These are phyloP conservation scores for Channa striata DNA, from an alignment of 2,797 vertebrate species.

Conservation along the genomic window DNA sequence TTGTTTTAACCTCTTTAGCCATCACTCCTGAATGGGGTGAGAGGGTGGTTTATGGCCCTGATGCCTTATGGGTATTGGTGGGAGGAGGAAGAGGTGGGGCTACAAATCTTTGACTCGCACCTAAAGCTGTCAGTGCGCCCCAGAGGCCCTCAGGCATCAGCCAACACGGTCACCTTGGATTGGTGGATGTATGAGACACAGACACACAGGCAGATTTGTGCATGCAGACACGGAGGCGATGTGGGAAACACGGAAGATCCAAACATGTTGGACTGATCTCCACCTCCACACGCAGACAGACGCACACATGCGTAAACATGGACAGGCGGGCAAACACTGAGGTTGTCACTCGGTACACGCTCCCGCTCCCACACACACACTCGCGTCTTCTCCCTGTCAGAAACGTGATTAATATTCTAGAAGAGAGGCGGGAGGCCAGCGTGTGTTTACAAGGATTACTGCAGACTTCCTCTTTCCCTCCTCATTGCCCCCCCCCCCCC, in stretches of 20 bases:
- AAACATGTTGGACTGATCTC: constrained; percentile 22
- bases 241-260: constrained; percentile 61
- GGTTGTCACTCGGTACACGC: constrained; percentile 23
- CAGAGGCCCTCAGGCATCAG: constrained; percentile 73
- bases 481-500: constrained; percentile 10
- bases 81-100: constrained; percentile 63
- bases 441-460: constrained; percentile 66
- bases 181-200: constrained; percentile 65
- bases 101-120: constrained; percentile 85
- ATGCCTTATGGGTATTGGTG: constrained; percentile 77
- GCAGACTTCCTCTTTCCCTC: constrained; percentile 26
- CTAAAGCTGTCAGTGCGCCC: constrained; percentile 86
- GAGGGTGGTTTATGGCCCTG: constrained; percentile 78
- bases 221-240: constrained; percentile 48
- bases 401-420: constrained; percentile 80
- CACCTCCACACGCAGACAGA: constrained; percentile 59
- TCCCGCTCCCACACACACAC: constrained; percentile 16
- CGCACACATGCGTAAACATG: constrained; percentile 44
- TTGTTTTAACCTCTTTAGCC: constrained; percentile 87
- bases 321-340: constrained; percentile 43
- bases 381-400: constrained; percentile 48
- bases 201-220: constrained; percentile 36
- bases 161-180: constrained; percentile 86
- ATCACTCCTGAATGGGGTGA: constrained; percentile 73
- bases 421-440: constrained; percentile 46